A percentile compares a stretch with the other conserved stretches of the same genome.
Conservation (phyloP, 2,888 invertebrate species). For the Machimus rusticus region DNA sequence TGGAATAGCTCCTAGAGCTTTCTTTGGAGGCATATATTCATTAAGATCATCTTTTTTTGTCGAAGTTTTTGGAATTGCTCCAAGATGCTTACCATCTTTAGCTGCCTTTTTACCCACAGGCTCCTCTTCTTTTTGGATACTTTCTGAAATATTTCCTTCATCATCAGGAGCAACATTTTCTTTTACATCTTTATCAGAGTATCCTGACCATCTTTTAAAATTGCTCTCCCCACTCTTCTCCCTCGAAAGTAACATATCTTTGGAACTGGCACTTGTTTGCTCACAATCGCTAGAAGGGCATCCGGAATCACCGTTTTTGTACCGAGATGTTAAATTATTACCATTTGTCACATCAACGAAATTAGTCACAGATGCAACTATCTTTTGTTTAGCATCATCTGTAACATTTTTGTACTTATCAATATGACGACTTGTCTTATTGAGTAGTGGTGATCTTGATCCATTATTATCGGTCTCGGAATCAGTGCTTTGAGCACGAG, state of each 20-base stretch:
- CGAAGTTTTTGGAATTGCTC: slow-evolving; percentile 59
- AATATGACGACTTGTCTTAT: slow-evolving; percentile 55
- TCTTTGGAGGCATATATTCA: slow-evolving; percentile 64
- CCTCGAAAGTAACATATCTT: slow-evolving; percentile 70
- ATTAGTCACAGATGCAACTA: slow-evolving; percentile 50
- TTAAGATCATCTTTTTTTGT: slow-evolving; percentile 57
- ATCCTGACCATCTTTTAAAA: slow-evolving; percentile 20
- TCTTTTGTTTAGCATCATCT: slow-evolving; percentile 50
- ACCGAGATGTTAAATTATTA: not conserved
- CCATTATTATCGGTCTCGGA: slow-evolving; percentile 76
- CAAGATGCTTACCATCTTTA: slow-evolving; percentile 47
- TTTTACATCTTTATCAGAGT: slow-evolving; percentile 36
- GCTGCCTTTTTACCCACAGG: not conserved
- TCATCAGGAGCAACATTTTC: slow-evolving; percentile 44
- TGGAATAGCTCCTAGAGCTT: slow-evolving; percentile 74
- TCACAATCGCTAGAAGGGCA: slow-evolving; percentile 65
- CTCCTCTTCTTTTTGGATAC: not conserved
- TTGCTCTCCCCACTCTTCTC: slow-evolving; percentile 51
- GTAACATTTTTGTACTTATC: slow-evolving; percentile 50
- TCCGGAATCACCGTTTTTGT: slow-evolving; percentile 63
- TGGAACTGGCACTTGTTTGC: slow-evolving; percentile 74
- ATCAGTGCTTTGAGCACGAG: slow-evolving; percentile 64
- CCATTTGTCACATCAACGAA: not conserved
- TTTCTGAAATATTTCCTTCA: not conserved
- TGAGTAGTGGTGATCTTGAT: slow-evolving; percentile 74